These are phyloP conservation scores for Dendrolimus kikuchii DNA, from an alignment of 1,140 invertebrate genomes.

Conservation along the genomic window DNA sequence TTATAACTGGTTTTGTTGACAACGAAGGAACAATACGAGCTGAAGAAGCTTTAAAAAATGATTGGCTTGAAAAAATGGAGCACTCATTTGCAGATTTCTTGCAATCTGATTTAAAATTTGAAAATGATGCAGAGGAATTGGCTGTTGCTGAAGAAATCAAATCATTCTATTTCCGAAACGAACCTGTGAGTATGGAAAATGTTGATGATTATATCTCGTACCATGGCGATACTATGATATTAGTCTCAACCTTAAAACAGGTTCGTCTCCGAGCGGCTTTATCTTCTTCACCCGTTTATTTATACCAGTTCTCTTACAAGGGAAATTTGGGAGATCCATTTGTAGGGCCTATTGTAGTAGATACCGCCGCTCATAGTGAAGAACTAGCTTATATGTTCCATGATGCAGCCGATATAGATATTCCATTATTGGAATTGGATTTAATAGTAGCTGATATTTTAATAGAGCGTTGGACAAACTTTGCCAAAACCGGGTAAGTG, in stretches of 20 bases:
- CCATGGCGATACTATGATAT: slow-evolving; percentile 55
- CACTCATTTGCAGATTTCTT: slow-evolving; percentile 42
- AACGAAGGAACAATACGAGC: slow-evolving; percentile 56
- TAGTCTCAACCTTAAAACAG: slow-evolving; percentile 50
- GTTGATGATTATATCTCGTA: slow-evolving; percentile 38
- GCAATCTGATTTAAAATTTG: slow-evolving; percentile 46
- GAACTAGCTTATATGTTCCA: slow-evolving; percentile 55
- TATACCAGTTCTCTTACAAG: slow-evolving; percentile 60
- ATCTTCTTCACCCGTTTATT: slow-evolving; percentile 30
- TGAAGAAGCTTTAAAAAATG: slow-evolving; percentile 29
- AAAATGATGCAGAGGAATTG: slow-evolving; percentile 21
- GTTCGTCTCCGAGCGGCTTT: slow-evolving; percentile 26
- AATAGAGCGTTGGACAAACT: slow-evolving; percentile 58
- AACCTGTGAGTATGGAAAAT: slow-evolving; percentile 19
- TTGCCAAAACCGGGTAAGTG: slow-evolving; percentile 51
- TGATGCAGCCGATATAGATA: slow-evolving; percentile 12
- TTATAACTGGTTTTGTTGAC: slow-evolving; percentile 55
- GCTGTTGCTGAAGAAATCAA: slow-evolving; percentile 29
- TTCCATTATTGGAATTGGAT: slow-evolving; percentile 33
- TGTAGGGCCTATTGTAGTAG: slow-evolving; percentile 26
- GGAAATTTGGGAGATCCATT: slow-evolving; percentile 33
- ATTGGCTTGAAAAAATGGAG: slow-evolving; percentile 52
- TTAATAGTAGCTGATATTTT: slow-evolving; percentile 38
- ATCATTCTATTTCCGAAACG: slow-evolving; percentile 34
- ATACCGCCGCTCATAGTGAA: slow-evolving; percentile 42